These are phyloP conservation scores for Lasioglossum pauxillum DNA, from an alignment of 2,888 invertebrate species.

Conservation along the genomic window DNA sequence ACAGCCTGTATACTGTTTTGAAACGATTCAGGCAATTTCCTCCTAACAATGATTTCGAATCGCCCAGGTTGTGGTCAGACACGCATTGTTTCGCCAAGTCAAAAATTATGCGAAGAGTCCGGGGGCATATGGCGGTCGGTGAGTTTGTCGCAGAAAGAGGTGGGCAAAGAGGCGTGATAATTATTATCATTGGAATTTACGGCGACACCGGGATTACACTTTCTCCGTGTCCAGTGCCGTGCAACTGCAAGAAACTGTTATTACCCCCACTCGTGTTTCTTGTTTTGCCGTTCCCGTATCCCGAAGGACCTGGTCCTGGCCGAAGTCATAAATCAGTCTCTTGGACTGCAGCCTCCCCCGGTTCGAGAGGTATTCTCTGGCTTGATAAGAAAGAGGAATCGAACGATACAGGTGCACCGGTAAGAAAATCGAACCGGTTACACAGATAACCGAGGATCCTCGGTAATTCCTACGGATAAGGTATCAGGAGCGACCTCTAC, in stretches of 20 bases:
- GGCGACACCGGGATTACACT: slow-evolving; percentile 72
- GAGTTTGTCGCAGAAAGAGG: slow-evolving; percentile 41
- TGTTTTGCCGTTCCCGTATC: slow-evolving; percentile 69
- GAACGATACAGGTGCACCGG: slow-evolving; percentile 41
- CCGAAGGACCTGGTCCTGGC: slow-evolving; percentile 65
- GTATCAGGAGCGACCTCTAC: not conserved
- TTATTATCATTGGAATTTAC: slow-evolving; percentile 77
- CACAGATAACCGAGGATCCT: not conserved
- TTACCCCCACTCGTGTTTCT: slow-evolving; percentile 73
- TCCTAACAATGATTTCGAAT: slow-evolving; percentile 5
- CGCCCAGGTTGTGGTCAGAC: not conserved
- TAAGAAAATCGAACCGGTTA: slow-evolving; percentile 53
- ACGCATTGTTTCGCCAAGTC: not conserved
- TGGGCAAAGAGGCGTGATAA: slow-evolving; percentile 62
- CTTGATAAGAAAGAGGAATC: slow-evolving; percentile 51
- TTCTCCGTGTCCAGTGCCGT: slow-evolving; percentile 59
- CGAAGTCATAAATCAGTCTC: slow-evolving; percentile 72
- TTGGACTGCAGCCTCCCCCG: slow-evolving; percentile 31
- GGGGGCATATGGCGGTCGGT: slow-evolving; percentile 10
- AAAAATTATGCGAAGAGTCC: slow-evolving; percentile 41
- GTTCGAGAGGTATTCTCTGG: slow-evolving; percentile 24
- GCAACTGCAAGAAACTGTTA: slow-evolving; percentile 80
- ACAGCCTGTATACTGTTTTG: not conserved
- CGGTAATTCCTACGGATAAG: slow-evolving; percentile 32
- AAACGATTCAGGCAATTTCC: not conserved